These are phyloP conservation scores for Eugnorisma glareosa DNA, from an alignment of 2,888 invertebrate genomes.

Conservation along the genomic window DNA sequence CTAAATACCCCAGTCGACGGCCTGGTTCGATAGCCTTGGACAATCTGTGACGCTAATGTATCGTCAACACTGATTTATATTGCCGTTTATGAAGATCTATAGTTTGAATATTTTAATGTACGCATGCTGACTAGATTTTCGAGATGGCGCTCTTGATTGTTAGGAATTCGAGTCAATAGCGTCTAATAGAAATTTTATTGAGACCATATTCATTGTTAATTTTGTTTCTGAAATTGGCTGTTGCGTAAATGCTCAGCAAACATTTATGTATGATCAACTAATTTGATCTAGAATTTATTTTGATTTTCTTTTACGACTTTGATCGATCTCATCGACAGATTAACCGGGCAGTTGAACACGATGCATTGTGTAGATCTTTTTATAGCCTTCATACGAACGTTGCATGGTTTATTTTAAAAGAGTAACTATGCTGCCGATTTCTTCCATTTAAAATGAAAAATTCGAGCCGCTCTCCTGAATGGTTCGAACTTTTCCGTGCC, in stretches of 20 bases:
- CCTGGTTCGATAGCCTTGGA: conserved; percentile 69
- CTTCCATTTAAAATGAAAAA: too few species aligned
- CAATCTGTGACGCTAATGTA: conserved; percentile 51
- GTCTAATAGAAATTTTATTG: conserved; percentile 41
- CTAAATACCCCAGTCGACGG: conserved; percentile 49
- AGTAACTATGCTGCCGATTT: not conserved
- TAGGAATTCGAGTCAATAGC: conserved; percentile 50
- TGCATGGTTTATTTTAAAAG: not conserved
- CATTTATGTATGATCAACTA: not conserved
- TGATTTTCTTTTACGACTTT: not conserved
- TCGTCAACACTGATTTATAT: conserved; percentile 60
- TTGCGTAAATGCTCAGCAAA: not conserved
- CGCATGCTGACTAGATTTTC: conserved; percentile 25
- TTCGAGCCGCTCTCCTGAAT: not conserved
- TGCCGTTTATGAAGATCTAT: conserved; percentile 50
- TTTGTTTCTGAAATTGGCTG: conserved; percentile 16
- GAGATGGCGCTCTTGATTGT: conserved; percentile 39
- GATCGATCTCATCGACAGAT: not conserved
- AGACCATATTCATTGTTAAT: conserved; percentile 14
- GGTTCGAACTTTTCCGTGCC: not conserved
- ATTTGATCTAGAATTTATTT: not conserved
- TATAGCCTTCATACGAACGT: not conserved
- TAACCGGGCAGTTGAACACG: not conserved
- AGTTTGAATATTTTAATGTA: conserved; percentile 52
- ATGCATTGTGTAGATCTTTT: not conserved